Base-by-base conservation (phyloP, 2,113 vertebrate species). In the Vicugna pacos region DNA sequence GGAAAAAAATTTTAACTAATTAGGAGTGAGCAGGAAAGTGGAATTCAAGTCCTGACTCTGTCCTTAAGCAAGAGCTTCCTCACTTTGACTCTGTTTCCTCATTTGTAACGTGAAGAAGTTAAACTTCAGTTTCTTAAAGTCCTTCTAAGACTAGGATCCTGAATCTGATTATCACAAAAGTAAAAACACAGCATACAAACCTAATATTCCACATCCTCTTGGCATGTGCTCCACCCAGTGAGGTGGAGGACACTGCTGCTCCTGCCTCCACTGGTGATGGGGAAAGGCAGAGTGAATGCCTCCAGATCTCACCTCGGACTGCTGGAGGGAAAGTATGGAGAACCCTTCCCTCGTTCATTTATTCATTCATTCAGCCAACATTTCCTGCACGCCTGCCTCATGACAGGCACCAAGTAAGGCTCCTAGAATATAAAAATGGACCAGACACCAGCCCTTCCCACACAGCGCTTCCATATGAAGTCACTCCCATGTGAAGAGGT, bases 71-170 rank as follows among this genome's bases (percentile, higher is more conserved):
- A 60, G 73, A 1, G 1, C 11, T n/a, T 82, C 50, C 56, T 86
- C 50, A 4, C 38, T 30, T n/a, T 54, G 42, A 64, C 8, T 56
- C 60, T 62, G 16, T 87, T 96, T 94, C 83, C 73, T 42, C 73
- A 32, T 65, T 75, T 60, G 28, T 32, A 92, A 89, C 72, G 22
- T 69, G 15, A 85, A 86, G 67, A 95, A 56, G 28, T n/a, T 95
- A 48, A 73, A 32, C 58, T 64, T 46, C 11, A 22, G 38, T 60
- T 69, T 64, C 60, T 54, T 80, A 28, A 88, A 72, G 12, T 35
- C 65, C 5, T n/a, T 89, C 17, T 52, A 76, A 24, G 20, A 50
- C 77, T 87, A 50, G 73, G 72, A 94, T 58, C 93, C 80, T 80
- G 24, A 92, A 60, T 65, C 12, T 62, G 26, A 81, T 54, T 58